A percentile compares a stretch with the other conserved stretches of the same genome.
Conservation (phyloP, 1,140 invertebrate species). For the Dermatophagoides farinae region DNA sequence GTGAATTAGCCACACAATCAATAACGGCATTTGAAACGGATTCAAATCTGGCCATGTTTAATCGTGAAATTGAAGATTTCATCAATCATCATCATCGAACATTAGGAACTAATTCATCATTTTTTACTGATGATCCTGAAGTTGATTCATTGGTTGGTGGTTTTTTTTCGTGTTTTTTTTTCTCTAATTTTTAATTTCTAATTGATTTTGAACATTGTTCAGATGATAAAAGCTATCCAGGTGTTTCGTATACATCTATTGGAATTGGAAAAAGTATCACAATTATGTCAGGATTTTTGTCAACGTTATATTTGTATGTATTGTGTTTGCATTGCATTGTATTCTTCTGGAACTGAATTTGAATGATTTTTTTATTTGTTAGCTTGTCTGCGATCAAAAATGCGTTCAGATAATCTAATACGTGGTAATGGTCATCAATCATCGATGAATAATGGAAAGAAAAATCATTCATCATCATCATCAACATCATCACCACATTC, state of each 20-base stretch:
- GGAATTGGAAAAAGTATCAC: conserved; percentile 93
- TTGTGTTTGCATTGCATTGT: neutral
- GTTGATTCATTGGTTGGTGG: conserved; percentile 57
- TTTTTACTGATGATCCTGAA: conserved; percentile 72
- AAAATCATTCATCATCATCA: no score
- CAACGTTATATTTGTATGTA: conserved; percentile 75
- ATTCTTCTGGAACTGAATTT: neutral
- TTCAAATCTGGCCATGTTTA: conserved; percentile 73
- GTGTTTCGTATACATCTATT: conserved; percentile 84
- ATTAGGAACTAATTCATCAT: conserved; percentile 44
- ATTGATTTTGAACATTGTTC: conserved; percentile 24
- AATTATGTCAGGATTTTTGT: conserved; percentile 99
- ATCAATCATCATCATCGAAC: conserved; percentile 61
- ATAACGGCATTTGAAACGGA: conserved; percentile 44
- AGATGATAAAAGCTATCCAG: conserved; percentile 34
- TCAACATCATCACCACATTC: neutral
- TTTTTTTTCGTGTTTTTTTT: conserved; percentile 1
- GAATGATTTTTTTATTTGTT: neutral
- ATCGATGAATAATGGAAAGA: neutral
- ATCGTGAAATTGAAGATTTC: conserved; percentile 68
- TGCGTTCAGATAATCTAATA: conserved; percentile 98
- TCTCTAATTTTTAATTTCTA: conserved; percentile 10
- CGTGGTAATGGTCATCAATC: conserved; percentile 47
- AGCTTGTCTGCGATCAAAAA: conserved; percentile 94
- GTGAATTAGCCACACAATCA: conserved; percentile 93